A percentile compares a stretch with the other conserved stretches of the same genome.
Conservation (phyloP, 2,888 invertebrate species). For the Clusia tigrina region DNA sequence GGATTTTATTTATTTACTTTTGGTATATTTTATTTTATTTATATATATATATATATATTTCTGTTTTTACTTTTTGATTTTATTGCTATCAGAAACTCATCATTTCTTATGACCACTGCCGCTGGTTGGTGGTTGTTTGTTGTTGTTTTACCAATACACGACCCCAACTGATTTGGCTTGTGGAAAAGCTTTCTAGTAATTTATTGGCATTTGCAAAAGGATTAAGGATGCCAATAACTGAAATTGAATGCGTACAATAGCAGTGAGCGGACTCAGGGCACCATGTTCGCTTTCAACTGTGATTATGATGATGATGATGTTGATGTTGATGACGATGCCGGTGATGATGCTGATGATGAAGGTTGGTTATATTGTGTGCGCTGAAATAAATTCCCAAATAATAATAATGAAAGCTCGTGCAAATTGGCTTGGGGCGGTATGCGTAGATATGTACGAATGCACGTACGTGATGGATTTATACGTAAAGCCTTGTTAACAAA, state of each 20-base stretch:
- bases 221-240: slow-evolving; percentile 54
- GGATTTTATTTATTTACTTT: slow-evolving; percentile 4
- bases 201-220: slow-evolving; percentile 57
- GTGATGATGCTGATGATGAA: not conserved
- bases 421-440: not conserved
- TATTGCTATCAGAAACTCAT: slow-evolving; percentile 55
- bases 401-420: slow-evolving; percentile 7
- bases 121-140: not conserved
- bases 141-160: not conserved
- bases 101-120: slow-evolving; percentile 49
- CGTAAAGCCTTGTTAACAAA: not conserved
- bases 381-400: not conserved
- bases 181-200: slow-evolving; percentile 38
- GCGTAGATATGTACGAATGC: not conserved
- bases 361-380: slow-evolving; percentile 3
- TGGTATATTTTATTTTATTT: not conserved
- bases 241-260: slow-evolving; percentile 14
- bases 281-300: not conserved
- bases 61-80: slow-evolving; percentile 32
- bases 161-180: slow-evolving; percentile 9
- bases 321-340: not conserved
- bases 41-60: no score
- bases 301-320: not conserved
- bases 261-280: not conserved
- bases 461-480: not conserved